Conservation (phyloP, 2,113 vertebrate genomes). For the Eublepharis macularius region DNA sequence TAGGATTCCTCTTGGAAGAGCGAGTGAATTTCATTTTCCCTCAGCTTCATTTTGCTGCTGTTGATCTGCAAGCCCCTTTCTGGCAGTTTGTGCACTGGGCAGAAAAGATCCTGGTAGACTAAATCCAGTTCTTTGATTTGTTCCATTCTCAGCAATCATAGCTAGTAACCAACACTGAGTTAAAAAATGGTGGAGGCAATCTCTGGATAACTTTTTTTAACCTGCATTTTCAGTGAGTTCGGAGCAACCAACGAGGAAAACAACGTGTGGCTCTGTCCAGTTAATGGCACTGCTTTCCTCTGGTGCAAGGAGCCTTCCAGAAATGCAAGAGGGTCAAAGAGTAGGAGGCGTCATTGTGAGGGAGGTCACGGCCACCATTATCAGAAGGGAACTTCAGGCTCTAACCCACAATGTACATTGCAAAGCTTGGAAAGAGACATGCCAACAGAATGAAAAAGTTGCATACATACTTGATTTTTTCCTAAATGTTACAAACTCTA, state of each 20-base stretch:
- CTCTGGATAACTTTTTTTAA: neutral
- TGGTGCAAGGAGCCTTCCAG: no score
- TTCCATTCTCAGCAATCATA: neutral
- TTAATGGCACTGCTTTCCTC: no score
- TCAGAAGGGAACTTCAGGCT: no score
- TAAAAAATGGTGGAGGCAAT: neutral
- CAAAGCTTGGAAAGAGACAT: neutral
- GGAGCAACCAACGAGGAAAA: neutral
- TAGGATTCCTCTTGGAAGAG: neutral
- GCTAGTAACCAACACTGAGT: neutral
- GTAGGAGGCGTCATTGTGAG: no score
- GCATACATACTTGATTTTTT: accelerated
- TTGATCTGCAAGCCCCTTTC: no score
- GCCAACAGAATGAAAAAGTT: neutral
- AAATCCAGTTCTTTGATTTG: neutral
- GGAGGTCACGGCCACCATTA: no score
- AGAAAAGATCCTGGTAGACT: neutral
- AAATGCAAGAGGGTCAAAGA: no score
- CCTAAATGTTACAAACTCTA: neutral
- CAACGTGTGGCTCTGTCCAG: neutral
- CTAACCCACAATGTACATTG: neutral
- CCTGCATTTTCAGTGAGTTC: accelerated
- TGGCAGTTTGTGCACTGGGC: no score
- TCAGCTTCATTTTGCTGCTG: neutral
- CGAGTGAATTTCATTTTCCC: neutral